Percentiles rank a stretch among this genome's conserved stretches.
phyloP scores from a whole-genome alignment of 2,888 invertebrate genomes.

The Tachina lurida region DNA sequence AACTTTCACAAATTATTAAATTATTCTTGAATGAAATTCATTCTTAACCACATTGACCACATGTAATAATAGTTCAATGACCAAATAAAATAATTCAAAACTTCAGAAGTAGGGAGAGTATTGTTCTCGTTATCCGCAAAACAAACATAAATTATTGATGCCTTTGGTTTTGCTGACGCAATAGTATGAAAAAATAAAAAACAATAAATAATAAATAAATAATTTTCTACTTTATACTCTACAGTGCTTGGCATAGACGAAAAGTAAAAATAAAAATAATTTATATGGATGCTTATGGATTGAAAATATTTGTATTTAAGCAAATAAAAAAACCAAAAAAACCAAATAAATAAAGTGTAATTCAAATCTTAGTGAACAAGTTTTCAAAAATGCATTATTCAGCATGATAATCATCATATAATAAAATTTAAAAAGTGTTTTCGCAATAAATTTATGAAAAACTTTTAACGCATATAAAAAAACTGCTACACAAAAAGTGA shows the following conservation, averaged over 20 bases:
- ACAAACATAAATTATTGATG: slow-evolving; percentile 13
- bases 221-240: neutral
- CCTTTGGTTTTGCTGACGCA: neutral
- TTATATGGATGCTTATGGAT: neutral
- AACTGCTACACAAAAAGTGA: neutral
- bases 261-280: slow-evolving; percentile 1
- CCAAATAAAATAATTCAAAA: neutral
- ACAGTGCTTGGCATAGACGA: neutral
- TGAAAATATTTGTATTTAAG: neutral
- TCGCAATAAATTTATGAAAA: neutral
- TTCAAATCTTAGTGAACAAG: neutral
- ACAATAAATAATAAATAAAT: neutral
- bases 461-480: neutral
- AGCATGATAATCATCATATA: neutral
- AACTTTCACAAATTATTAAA: neutral
- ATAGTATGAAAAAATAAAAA: neutral
- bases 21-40: neutral
- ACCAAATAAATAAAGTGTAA: neutral
- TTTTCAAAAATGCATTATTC: neutral
- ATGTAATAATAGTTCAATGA: slow-evolving; percentile 4
- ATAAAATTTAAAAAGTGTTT: neutral
- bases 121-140: neutral
- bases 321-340: neutral
- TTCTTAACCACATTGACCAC: neutral
- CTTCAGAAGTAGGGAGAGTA: neutral